Base-by-base conservation (phyloP, 2,888 invertebrate species). In the Drosophila neutralis region DNA sequence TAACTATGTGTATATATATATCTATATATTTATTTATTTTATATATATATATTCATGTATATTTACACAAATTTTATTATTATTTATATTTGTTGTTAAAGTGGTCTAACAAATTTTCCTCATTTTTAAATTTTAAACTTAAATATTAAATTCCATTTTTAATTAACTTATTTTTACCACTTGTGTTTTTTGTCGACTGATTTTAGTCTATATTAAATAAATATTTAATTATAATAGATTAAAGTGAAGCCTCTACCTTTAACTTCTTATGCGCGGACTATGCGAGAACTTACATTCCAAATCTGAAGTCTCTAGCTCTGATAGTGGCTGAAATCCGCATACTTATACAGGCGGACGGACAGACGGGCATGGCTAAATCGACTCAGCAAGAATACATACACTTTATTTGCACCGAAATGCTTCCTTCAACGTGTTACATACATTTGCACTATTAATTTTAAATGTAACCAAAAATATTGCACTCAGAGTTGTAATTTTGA, bases 401-500 rank as follows among this genome's bases (percentile, higher is more conserved):
- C 35, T 15, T 35, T 35, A 35, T 13, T 31, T 31, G 31, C 10
- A 0, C 10, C 10, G 10, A 10, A 10, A 42, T 21, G 11, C 42
- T 11, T n/a, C 38, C 18, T n/a, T n/a, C 4, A 4, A n/a, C 18
- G 0, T 18, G 18, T 18, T 18, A 18, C 10, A n/a, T 42, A 11
- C 11, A 21, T 3, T 21, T 42, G 3, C 11, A 42, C 21, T 49
- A 27, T 49, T 48, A 1, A 27, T 18, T 48, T 15, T 10, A 27
- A 27, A 13, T 45, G 7, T 18, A 18, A 18, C 49, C 29, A 35
- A 60, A 51, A 38, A 49, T 49, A 49, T 29, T 36, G 31, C 48
- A 52, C 63, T 63, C 69, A 64, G 76, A 73, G 76, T 24, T 24
- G 24, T 24, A 24, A 24, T 24, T 24, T 24, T 24, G 24, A 24